Base-by-base conservation (phyloP, 2,113 vertebrate species). In the Microtus ochrogaster region DNA sequence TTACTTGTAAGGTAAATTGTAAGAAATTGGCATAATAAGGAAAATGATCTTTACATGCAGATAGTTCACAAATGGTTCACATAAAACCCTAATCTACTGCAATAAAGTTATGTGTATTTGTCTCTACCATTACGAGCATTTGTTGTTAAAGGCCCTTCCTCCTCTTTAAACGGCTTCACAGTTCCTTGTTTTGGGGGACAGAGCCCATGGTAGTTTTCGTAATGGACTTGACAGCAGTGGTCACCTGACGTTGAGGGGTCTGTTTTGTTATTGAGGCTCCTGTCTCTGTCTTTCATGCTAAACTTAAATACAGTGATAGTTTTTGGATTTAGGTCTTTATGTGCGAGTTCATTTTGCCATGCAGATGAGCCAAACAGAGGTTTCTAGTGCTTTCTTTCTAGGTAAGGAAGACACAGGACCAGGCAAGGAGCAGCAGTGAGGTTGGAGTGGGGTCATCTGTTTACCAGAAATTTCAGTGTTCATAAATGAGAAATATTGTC, bases 1-100 rank as follows among this genome's bases (percentile, higher is more conserved):
- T 96, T 97, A 96, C 92, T 97, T 97, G 79, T 95, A 96, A 96
- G 77, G 90, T 96, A 96, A 95, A 89, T 97, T 92, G 94, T 94
- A 82, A 66, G 55, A 92, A 19, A 91, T 94, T 92, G 94, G 66
- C 92, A 7, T 96, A 94, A 91, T 96, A 89, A 96, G 76, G 85
- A 92, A 90, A 95, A 92, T 95, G 79, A 92, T 94, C 89, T 96
- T 96, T 95, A 95, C 28, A 81, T 88, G 70, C 33, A 95, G 89
- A 94, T 95, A 97, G 89, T 96, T 94, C 61, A 72, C 95, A 94
- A 96, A 70, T 91, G 63, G 55, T 55, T 55, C 70, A 96, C 93
- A 95, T 96, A 49, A 85, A 94, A 94, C 55, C 91, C 94, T 89
- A 87, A 97, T 63, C 74, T 94, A 79, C 78, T 94, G 19, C 26